phyloP scores from a whole-genome alignment of 2,113 vertebrate species.

The Excalfactoria chinensis region DNA sequence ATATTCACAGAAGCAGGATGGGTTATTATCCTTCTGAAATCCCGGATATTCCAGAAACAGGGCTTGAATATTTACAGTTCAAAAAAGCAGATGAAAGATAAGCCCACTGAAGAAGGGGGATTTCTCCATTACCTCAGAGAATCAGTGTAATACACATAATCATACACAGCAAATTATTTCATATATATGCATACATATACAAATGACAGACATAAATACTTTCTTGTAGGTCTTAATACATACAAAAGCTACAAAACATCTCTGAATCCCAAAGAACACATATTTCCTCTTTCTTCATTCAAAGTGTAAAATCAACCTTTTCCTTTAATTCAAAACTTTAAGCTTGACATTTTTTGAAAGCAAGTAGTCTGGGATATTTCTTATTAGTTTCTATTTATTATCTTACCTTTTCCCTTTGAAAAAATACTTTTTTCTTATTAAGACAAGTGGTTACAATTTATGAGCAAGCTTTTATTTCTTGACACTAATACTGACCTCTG shows the following conservation, averaged over 20 bases:
- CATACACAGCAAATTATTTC: neutral
- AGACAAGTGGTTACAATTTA: neutral
- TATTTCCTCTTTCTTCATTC: neutral
- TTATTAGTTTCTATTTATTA: neutral
- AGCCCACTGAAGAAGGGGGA: neutral
- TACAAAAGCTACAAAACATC: neutral
- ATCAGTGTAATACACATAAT: neutral
- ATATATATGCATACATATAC: neutral
- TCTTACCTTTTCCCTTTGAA: neutral
- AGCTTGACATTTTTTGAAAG: neutral
- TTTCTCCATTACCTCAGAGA: constrained; percentile 26
- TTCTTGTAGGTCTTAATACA: neutral
- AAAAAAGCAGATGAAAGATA: constrained; percentile 24
- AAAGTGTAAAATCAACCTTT: neutral
- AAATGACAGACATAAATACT: neutral
- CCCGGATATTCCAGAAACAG: constrained; percentile 2
- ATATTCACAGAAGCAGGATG: neutral
- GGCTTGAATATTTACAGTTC: constrained; percentile 19
- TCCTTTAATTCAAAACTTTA: neutral
- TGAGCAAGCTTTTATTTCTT: neutral
- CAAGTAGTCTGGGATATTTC: neutral
- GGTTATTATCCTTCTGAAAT: constrained; percentile 27
- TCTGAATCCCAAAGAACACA: neutral
- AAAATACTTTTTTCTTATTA: neutral
- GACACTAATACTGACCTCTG: constrained; percentile 80